phyloP scores from a whole-genome alignment of 2,888 invertebrate genomes.

The Drosophila fulvimacula region DNA sequence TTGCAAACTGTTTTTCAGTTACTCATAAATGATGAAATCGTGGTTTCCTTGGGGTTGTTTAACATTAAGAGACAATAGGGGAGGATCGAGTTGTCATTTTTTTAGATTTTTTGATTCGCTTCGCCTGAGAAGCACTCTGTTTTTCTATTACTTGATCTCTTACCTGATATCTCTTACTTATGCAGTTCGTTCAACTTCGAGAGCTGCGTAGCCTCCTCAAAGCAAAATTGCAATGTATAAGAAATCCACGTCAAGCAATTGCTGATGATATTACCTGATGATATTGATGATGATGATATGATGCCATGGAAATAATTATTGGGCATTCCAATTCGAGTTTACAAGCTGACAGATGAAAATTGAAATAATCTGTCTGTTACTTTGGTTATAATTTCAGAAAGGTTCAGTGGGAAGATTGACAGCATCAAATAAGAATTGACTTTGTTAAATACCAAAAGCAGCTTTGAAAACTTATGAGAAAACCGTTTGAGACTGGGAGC shows the following conservation, averaged over 20 bases:
- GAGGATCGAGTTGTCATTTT: constrained; percentile 12
- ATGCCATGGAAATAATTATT: too few species aligned
- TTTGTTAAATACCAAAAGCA: background rate
- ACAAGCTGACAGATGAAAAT: too few species aligned
- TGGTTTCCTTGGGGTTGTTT: constrained; percentile 11
- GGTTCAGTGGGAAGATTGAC: too few species aligned
- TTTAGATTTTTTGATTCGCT: constrained; percentile 10
- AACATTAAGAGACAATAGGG: constrained; percentile 41
- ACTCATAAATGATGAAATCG: background rate
- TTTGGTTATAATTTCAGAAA: too few species aligned
- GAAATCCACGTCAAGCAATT: background rate
- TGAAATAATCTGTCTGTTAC: too few species aligned
- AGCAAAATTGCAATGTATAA: background rate
- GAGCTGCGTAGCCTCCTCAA: background rate
- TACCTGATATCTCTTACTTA: constrained; percentile 50
- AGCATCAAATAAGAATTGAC: too few species aligned
- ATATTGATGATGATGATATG: too few species aligned
- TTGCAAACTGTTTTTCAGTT: background rate
- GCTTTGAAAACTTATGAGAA: background rate
- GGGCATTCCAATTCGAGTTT: too few species aligned
- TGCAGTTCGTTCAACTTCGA: constrained; percentile 67
- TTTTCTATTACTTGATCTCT: constrained; percentile 8
- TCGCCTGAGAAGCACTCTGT: constrained; percentile 13
- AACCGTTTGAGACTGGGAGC: background rate
- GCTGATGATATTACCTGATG: background rate